These are phyloP conservation scores for Lasioglossum figueresi DNA, from an alignment of 2,888 invertebrate species.

Conservation along the genomic window DNA sequence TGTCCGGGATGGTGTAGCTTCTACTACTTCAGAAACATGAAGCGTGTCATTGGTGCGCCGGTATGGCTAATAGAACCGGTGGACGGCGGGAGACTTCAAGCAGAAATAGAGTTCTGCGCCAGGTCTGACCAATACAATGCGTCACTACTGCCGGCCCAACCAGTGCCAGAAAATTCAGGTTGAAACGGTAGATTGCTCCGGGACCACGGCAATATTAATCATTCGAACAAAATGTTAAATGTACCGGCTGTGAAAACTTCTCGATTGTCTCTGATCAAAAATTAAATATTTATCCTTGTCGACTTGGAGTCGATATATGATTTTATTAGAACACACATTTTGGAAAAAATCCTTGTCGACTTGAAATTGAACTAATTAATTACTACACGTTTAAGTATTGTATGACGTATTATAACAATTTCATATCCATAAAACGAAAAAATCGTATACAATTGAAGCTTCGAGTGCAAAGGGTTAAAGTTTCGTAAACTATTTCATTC, in stretches of 20 bases:
- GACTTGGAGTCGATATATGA: no score
- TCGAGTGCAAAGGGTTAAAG: no score
- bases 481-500: no score
- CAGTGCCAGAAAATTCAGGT: constrained; percentile 31
- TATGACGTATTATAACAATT: no score
- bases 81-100: constrained; percentile 28
- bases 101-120: constrained; percentile 26
- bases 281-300: background rate
- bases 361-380: no score
- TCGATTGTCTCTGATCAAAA: background rate
- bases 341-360: no score
- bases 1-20: constrained; percentile 38
- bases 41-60: constrained; percentile 35
- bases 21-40: constrained; percentile 43
- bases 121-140: constrained; percentile 35
- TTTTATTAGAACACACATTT: no score
- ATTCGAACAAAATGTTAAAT: background rate
- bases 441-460: no score
- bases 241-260: background rate
- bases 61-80: constrained; percentile 35
- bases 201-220: background rate
- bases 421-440: no score
- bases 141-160: constrained; percentile 31
- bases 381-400: no score
- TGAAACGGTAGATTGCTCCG: constrained; percentile 1